Conservation (phyloP, 2,797 vertebrate genomes). For the Avahi laniger region DNA sequence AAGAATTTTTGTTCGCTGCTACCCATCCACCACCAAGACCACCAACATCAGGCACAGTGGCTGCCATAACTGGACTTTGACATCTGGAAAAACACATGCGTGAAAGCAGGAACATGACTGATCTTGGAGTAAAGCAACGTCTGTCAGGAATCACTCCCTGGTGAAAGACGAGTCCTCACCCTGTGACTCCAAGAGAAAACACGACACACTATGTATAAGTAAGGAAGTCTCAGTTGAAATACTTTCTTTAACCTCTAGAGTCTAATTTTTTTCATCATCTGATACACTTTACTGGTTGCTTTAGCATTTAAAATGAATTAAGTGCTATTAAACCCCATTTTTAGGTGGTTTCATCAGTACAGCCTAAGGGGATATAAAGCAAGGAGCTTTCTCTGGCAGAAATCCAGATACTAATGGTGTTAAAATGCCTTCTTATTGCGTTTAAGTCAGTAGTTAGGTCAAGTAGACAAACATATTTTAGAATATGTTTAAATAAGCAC, state of each 20-base stretch:
- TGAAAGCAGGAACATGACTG: background rate
- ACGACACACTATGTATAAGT: background rate
- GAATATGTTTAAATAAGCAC: slow-evolving; percentile 85
- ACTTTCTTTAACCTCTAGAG: slow-evolving; percentile 68
- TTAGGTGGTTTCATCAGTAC: slow-evolving; percentile 78
- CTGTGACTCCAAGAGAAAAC: background rate
- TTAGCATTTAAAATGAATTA: slow-evolving; percentile 82
- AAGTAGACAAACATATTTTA: slow-evolving; percentile 84
- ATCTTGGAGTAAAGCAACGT: background rate
- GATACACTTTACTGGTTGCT: slow-evolving; percentile 63
- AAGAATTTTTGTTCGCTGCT: slow-evolving; percentile 36
- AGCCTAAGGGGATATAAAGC: slow-evolving; percentile 80
- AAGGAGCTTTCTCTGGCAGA: slow-evolving; percentile 80
- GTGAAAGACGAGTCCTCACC: background rate
- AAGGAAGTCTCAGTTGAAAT: slow-evolving; percentile 10
- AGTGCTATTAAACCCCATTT: slow-evolving; percentile 75
- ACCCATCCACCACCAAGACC: background rate
- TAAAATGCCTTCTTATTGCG: slow-evolving; percentile 82
- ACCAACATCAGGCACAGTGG: background rate
- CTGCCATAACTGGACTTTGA: background rate
- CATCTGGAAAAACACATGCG: background rate
- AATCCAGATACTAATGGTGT: slow-evolving; percentile 85
- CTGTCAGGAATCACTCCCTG: background rate
- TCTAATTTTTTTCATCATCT: slow-evolving; percentile 52
- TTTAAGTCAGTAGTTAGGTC: slow-evolving; percentile 84